These are phyloP conservation scores for Pammene aurita DNA, from an alignment of 2,888 invertebrate species.

Conservation along the genomic window DNA sequence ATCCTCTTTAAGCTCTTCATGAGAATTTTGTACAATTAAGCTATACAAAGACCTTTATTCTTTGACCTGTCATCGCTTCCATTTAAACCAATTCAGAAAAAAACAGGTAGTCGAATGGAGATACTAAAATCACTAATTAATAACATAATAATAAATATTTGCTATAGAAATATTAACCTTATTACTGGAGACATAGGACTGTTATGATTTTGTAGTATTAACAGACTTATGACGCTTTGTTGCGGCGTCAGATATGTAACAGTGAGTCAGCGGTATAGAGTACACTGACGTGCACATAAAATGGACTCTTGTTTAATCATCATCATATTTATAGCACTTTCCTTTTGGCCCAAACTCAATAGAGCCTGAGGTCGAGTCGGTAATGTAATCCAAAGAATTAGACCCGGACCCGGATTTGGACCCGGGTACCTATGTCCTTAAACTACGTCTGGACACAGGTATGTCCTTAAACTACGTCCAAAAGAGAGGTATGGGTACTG, in stretches of 20 bases:
- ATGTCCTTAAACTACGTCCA: too few species aligned
- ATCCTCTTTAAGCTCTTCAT: too few species aligned
- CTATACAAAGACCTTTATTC: constrained; percentile 6
- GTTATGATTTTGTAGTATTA: background rate
- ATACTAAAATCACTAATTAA: constrained; percentile 34
- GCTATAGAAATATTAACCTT: background rate
- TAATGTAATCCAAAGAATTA: too few species aligned
- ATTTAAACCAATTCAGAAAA: constrained; percentile 30
- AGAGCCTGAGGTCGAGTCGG: too few species aligned
- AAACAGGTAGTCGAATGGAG: constrained; percentile 28
- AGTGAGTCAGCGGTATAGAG: constrained; percentile 5
- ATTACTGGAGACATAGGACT: background rate
- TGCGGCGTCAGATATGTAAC: background rate
- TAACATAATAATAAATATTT: constrained; percentile 4
- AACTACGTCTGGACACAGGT: too few species aligned
- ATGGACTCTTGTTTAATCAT: background rate
- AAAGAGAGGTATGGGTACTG: too few species aligned
- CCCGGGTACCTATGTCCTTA: too few species aligned
- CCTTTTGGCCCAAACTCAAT: too few species aligned
- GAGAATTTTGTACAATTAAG: too few species aligned
- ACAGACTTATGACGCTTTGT: background rate
- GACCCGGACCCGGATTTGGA: too few species aligned
- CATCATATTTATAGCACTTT: too few species aligned
- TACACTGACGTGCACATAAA: constrained; percentile 16
- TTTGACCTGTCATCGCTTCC: constrained; percentile 26